phyloP scores from a whole-genome alignment of 2,113 vertebrate species.

The Phodopus roborovskii region DNA sequence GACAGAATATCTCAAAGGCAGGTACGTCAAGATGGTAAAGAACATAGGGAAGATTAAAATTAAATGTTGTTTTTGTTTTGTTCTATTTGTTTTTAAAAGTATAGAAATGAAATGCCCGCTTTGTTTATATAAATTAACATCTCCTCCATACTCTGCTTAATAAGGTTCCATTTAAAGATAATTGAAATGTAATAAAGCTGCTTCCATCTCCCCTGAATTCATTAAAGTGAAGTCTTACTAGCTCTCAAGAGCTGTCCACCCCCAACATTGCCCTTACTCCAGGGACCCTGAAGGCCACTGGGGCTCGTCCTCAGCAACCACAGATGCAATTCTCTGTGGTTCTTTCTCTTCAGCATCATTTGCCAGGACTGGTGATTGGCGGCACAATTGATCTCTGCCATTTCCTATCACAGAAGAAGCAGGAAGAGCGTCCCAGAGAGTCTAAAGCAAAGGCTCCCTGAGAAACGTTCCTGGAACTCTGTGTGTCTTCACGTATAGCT shows the following conservation, averaged over 20 bases:
- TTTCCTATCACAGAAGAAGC: background rate
- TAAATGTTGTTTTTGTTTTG: background rate
- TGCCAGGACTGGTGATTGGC: background rate
- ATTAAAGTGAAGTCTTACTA: background rate
- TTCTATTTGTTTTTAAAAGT: background rate
- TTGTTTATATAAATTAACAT: slow-evolving; percentile 14
- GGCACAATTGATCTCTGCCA: background rate
- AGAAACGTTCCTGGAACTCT: background rate
- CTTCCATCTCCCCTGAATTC: background rate
- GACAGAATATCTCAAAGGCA: background rate
- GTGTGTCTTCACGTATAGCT: background rate
- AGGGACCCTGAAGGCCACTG: background rate
- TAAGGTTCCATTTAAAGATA: slow-evolving; percentile 19
- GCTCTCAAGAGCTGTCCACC: background rate
- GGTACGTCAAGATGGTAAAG: background rate
- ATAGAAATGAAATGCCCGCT: background rate
- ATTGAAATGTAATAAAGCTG: slow-evolving; percentile 11
- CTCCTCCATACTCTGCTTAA: background rate
- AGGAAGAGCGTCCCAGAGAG: background rate
- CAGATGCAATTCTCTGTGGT: background rate
- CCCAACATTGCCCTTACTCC: background rate
- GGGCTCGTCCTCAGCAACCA: background rate
- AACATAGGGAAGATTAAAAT: slow-evolving; percentile 28
- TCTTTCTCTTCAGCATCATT: background rate
- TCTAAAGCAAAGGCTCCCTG: background rate